phyloP scores from a whole-genome alignment of 2,888 invertebrate genomes.

The Catocala sponsa region DNA sequence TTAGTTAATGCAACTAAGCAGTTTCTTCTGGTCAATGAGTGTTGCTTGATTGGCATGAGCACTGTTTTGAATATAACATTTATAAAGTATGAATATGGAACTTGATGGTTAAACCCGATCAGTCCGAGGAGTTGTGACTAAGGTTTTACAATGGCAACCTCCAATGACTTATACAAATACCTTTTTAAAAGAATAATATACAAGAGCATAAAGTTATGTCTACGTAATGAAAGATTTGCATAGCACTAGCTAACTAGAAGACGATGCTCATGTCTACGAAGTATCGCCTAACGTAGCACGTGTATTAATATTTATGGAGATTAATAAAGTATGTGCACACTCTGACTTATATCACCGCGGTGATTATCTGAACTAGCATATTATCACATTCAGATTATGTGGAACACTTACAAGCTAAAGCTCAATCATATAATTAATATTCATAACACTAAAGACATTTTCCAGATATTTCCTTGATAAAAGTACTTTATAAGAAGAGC shows the following conservation, averaged over 20 bases:
- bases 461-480: constrained; percentile 7
- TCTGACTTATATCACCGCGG: no score
- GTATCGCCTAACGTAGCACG: no score
- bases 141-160: not conserved
- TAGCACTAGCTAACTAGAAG: not conserved
- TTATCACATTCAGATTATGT: constrained; percentile 47
- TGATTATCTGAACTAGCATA: no score
- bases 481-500: not conserved
- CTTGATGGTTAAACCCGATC: no score
- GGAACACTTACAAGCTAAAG: constrained; percentile 28
- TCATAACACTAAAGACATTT: not conserved
- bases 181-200: constrained; percentile 6
- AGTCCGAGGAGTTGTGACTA: no score
- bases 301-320: no score
- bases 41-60: no score
- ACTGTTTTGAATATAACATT: no score
- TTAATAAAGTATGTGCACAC: no score
- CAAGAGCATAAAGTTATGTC: constrained; percentile 2
- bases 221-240: not conserved
- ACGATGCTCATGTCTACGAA: no score
- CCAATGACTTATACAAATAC: not conserved
- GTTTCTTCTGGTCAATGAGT: no score
- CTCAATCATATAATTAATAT: constrained; percentile 2
- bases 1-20: no score
- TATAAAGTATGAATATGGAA: not conserved